A percentile compares a stretch with the other conserved stretches of the same genome.
These are phyloP conservation scores for Cephus cinctus DNA, from an alignment of 1,140 invertebrate genomes.

Conservation along the genomic window DNA sequence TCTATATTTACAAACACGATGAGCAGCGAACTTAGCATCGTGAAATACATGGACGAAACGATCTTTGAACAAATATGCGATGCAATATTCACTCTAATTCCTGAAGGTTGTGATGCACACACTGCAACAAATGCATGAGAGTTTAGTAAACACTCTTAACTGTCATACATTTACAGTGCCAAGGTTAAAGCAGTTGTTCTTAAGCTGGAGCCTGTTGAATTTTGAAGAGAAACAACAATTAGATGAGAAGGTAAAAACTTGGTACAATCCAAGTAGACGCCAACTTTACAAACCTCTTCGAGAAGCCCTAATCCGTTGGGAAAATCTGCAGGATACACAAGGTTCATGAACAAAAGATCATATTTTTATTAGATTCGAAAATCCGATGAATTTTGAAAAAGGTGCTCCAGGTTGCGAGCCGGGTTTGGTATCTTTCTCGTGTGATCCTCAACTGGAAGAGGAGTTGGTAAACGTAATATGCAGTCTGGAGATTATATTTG, in stretches of 20 bases:
- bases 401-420: constrained; percentile 16
- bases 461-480: constrained; percentile 9
- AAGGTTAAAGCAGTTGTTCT: constrained; percentile 12
- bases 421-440: constrained; percentile 9
- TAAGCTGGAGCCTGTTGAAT: constrained; percentile 8
- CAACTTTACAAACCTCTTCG: constrained; percentile 8
- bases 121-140: neutral
- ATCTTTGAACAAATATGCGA: constrained; percentile 10
- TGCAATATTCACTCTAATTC: constrained; percentile 9
- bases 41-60: neutral
- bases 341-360: neutral
- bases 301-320: constrained; percentile 13
- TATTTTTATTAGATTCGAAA: neutral
- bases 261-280: neutral
- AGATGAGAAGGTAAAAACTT: constrained; percentile 8
- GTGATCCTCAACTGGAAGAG: constrained; percentile 15
- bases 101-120: neutral
- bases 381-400: neutral
- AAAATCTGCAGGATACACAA: constrained; percentile 13
- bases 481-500: constrained; percentile 7
- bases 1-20: neutral
- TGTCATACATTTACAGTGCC: constrained; percentile 7
- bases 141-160: too few species aligned
- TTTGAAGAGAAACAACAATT: constrained; percentile 7
- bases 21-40: neutral